Conservation (phyloP, 2,888 invertebrate genomes). For the Campoplex capitator region DNA sequence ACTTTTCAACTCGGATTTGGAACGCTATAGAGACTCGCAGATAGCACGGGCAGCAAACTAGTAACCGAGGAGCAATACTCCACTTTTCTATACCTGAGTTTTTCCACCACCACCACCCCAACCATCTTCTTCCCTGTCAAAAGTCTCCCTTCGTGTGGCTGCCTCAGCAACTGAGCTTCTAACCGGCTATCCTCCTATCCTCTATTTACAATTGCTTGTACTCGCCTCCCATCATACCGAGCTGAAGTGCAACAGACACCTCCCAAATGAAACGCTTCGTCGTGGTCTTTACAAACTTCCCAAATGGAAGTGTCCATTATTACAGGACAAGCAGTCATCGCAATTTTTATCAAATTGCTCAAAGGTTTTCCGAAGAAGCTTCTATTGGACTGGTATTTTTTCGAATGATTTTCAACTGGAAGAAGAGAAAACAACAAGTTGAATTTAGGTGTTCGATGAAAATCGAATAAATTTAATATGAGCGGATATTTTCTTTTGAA, state of each 20-base stretch:
- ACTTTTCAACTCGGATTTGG: background rate
- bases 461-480: background rate
- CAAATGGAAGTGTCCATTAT: background rate
- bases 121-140: background rate
- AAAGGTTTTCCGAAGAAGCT: background rate
- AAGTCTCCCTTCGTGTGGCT: background rate
- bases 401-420: background rate
- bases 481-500: background rate
- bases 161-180: background rate
- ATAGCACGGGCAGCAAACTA: background rate
- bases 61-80: slow-evolving; percentile 15
- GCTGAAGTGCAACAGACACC: background rate
- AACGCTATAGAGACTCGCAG: background rate
- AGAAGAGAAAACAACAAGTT: background rate
- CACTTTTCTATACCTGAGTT: slow-evolving; percentile 15
- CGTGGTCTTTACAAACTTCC: background rate
- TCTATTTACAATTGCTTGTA: slow-evolving; percentile 13
- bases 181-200: background rate
- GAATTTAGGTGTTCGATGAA: background rate
- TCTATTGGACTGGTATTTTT: background rate
- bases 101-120: background rate
- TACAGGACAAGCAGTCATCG: background rate
- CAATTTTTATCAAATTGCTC: background rate
- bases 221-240: background rate
- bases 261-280: background rate